Percentiles rank a stretch among this genome's conserved stretches.
Conservation (phyloP, 2,113 vertebrate species). For the Machaerirhynchus nigripectus region DNA sequence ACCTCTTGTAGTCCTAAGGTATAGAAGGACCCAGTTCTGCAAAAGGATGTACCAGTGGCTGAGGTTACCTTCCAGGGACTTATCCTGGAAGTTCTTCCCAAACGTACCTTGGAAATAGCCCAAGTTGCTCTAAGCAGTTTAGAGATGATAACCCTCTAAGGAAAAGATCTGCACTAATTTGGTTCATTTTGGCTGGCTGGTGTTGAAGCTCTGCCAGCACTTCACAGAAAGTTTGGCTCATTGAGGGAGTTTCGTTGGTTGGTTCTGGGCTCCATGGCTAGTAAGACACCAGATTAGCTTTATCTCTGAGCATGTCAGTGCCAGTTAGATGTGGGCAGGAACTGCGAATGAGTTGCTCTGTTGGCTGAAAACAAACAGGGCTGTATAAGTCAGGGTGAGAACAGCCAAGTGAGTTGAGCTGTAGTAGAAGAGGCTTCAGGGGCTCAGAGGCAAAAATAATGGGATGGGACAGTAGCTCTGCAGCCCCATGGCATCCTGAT, state of each 20-base stretch:
- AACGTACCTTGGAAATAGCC: background rate
- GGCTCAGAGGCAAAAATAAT: background rate
- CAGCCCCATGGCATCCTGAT: fast-evolving
- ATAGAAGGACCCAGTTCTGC: background rate
- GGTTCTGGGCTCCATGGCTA: background rate
- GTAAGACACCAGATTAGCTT: background rate
- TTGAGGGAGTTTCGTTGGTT: background rate
- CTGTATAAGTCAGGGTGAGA: background rate
- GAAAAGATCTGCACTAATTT: background rate
- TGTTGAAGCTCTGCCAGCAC: background rate
- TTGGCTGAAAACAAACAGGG: background rate
- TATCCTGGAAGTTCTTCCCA: background rate
- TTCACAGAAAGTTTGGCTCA: background rate
- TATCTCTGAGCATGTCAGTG: background rate
- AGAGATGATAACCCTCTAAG: background rate
- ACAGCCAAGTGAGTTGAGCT: background rate
- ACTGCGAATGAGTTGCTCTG: background rate
- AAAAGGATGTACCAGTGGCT: background rate
- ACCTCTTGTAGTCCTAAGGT: background rate
- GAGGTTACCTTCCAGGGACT: background rate
- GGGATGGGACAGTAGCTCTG: background rate
- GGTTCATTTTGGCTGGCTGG: background rate
- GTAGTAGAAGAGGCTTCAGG: background rate
- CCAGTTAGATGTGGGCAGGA: slow-evolving; percentile 5
- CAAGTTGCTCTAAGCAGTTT: background rate